phyloP scores from a whole-genome alignment of 1,140 invertebrate species.

The Melanaphis sacchari region DNA sequence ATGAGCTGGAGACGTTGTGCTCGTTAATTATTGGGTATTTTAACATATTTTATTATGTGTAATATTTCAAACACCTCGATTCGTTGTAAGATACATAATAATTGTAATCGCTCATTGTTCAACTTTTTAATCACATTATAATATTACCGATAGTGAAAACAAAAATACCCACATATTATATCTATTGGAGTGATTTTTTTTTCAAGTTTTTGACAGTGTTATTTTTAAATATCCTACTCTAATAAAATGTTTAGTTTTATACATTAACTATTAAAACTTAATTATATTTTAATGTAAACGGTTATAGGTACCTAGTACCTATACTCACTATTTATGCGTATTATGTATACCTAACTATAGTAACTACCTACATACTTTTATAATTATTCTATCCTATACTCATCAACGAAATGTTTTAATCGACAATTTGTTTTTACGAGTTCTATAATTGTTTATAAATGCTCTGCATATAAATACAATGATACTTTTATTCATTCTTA shows the following conservation, averaged over 20 bases:
- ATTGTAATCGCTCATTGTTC: neutral
- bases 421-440: neutral
- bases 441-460: neutral
- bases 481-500: neutral
- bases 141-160: neutral
- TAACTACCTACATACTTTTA: neutral
- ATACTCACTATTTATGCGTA: too few relatives aligned
- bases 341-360: too few relatives aligned
- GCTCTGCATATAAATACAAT: neutral
- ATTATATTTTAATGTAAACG: neutral
- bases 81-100: neutral
- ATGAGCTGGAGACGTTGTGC: neutral
- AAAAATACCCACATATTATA: neutral
- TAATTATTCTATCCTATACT: neutral
- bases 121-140: too few relatives aligned
- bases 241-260: neutral
- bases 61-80: neutral
- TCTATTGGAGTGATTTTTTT: neutral
- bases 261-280: neutral
- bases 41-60: neutral
- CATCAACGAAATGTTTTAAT: neutral
- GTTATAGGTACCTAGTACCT: neutral
- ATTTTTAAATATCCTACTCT: neutral
- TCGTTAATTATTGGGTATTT: constrained; percentile 14
- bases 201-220: neutral